Conservation (phyloP, 92 coral and sea anemone genomes). For the Umimayanthus chanpuru region DNA sequence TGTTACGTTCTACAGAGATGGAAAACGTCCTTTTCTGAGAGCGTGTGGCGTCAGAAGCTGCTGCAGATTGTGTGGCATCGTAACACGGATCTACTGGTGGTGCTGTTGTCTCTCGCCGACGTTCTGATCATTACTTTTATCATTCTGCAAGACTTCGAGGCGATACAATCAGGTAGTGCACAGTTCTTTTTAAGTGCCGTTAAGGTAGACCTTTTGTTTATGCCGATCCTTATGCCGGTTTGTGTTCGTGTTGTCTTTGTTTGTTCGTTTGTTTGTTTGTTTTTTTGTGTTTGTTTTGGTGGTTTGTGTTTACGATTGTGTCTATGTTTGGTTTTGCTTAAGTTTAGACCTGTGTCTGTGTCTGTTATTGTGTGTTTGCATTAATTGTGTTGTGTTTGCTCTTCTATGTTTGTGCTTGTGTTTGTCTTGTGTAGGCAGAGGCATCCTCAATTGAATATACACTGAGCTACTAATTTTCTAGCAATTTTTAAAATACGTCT, state of each 20-base stretch:
- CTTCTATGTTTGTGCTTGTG: background rate
- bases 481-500: no score
- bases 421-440: background rate
- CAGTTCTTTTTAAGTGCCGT: background rate
- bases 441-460: background rate
- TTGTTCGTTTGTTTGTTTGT: background rate
- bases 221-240: no score
- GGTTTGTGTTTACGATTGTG: background rate
- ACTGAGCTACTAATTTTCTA: background rate
- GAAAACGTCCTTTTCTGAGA: constrained; percentile 33
- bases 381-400: background rate
- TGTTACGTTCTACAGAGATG: constrained; percentile 26
- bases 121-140: constrained; percentile 25
- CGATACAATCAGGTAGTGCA: constrained; percentile 13
- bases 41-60: constrained; percentile 26
- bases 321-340: no score
- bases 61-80: constrained; percentile 31
- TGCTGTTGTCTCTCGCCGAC: background rate
- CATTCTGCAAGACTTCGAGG: constrained; percentile 40
- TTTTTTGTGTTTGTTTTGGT: no score
- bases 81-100: constrained; percentile 6
- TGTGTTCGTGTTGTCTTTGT: background rate
- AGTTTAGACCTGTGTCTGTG: background rate
- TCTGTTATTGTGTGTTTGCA: background rate
- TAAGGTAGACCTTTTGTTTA: no score